Conservation (phyloP, 1,140 invertebrate genomes). For the Neodiprion lecontei region DNA sequence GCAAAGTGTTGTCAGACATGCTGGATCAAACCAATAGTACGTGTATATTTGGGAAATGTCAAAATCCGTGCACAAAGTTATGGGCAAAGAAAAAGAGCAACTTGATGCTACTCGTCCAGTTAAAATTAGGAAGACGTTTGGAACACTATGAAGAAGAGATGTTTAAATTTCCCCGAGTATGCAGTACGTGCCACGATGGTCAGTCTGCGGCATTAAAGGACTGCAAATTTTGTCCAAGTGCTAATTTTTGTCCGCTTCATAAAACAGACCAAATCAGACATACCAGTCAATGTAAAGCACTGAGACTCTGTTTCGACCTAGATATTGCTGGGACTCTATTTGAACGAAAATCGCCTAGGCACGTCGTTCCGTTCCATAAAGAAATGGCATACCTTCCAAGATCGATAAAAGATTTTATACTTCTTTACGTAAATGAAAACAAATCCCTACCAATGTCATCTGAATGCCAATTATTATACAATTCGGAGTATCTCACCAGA, state of each 20-base stretch:
- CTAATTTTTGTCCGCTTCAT: constrained; percentile 43
- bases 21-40: constrained; percentile 14
- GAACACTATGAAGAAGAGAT: constrained; percentile 43
- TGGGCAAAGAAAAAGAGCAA: constrained; percentile 42
- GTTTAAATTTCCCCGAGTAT: constrained; percentile 45
- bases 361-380: constrained; percentile 29
- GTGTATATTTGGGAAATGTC: constrained; percentile 22
- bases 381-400: constrained; percentile 33
- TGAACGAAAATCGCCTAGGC: constrained; percentile 30
- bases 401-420: constrained; percentile 42
- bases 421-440: constrained; percentile 35
- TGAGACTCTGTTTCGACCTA: constrained; percentile 36
- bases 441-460: constrained; percentile 24
- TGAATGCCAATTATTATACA: constrained; percentile 26
- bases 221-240: constrained; percentile 38
- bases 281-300: constrained; percentile 29
- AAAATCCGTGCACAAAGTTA: constrained; percentile 20
- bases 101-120: constrained; percentile 38
- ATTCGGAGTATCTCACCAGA: constrained; percentile 44
- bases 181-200: constrained; percentile 39
- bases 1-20: constrained; percentile 35
- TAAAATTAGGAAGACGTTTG: constrained; percentile 36
- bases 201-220: constrained; percentile 31
- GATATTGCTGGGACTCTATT: constrained; percentile 33
- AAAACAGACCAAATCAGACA: constrained; percentile 28